phyloP scores from a whole-genome alignment of 1,140 invertebrate genomes.

The Polypedilum pembai region DNA sequence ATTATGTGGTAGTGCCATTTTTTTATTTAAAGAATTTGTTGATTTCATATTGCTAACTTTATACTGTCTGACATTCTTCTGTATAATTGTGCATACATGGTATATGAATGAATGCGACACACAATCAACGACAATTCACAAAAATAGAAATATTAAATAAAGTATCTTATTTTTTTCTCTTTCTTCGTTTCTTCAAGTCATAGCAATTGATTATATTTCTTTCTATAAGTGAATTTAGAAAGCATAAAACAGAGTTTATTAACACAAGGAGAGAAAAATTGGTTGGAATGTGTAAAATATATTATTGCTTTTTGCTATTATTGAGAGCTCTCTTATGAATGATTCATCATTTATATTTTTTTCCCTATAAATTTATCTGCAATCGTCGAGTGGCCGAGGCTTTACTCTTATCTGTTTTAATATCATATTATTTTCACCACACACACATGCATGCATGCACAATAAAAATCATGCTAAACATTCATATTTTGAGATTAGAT shows the following conservation, averaged over 20 bases:
- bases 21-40: not conserved
- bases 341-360: not conserved
- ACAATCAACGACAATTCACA: no score
- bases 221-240: constrained; percentile 7
- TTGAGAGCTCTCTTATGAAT: not conserved
- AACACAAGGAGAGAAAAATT: not conserved
- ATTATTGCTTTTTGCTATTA: not conserved
- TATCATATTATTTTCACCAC: not conserved
- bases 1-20: not conserved
- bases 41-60: not conserved
- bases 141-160: no score
- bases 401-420: not conserved
- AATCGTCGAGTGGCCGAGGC: not conserved
- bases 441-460: not conserved
- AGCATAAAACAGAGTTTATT: constrained; percentile 18
- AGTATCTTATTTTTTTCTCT: no score
- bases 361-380: not conserved
- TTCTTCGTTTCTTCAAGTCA: not conserved
- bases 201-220: not conserved
- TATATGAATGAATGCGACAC: no score
- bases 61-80: not conserved
- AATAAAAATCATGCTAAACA: not conserved
- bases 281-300: no score
- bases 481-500: no score
- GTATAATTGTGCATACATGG: not conserved